A percentile compares a stretch with the other conserved stretches of the same genome.
phyloP scores from a whole-genome alignment of 2,113 vertebrate species.

The Acanthochromis polyacanthus region DNA sequence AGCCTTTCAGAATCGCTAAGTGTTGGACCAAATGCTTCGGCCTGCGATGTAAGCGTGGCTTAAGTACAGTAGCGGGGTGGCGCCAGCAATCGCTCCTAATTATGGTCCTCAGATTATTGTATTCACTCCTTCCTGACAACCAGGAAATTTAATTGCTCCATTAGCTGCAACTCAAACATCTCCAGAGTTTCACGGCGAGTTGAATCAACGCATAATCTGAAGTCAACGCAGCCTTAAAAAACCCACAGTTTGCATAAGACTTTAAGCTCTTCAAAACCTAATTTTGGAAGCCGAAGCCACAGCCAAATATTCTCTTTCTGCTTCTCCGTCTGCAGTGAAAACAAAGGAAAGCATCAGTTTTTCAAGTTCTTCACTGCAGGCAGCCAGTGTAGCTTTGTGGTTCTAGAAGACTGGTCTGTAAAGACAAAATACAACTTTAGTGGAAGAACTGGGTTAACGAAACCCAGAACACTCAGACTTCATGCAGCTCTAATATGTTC shows the following conservation, averaged over 20 bases:
- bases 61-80: background rate
- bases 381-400: background rate
- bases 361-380: background rate
- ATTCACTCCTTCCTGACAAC: constrained; percentile 48
- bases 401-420: background rate
- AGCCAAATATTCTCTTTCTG: background rate
- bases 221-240: constrained; percentile 1
- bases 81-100: constrained; percentile 37
- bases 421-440: background rate
- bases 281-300: background rate
- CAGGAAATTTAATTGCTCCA: constrained; percentile 42
- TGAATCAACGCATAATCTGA: constrained; percentile 12
- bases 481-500: background rate
- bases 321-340: background rate
- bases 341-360: background rate
- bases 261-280: background rate
- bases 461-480: background rate
- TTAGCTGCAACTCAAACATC: constrained; percentile 36
- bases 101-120: constrained; percentile 1
- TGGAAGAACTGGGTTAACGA: background rate
- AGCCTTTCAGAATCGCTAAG: constrained; percentile 16
- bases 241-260: background rate
- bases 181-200: constrained; percentile 26
- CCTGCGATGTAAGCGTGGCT: constrained; percentile 2
- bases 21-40: constrained; percentile 17